These are phyloP conservation scores for Haemorhous mexicanus DNA, from an alignment of 2,113 vertebrate genomes.

Conservation along the genomic window DNA sequence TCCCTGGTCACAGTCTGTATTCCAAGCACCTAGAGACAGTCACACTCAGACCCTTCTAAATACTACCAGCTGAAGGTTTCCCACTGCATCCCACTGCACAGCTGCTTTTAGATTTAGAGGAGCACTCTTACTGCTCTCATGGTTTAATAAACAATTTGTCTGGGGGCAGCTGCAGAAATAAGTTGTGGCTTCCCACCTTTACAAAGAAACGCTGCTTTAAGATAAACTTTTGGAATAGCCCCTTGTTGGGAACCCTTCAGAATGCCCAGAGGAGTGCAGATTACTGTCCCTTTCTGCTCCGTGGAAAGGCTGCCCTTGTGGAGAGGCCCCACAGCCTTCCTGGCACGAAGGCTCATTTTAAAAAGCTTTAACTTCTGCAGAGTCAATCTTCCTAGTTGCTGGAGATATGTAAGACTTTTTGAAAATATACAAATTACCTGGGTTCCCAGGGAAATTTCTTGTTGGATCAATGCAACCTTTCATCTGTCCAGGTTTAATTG, in stretches of 20 bases:
- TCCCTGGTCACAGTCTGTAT: slow-evolving; percentile 27
- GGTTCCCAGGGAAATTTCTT: not conserved
- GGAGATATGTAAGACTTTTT: not conserved
- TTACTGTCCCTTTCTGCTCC: not conserved
- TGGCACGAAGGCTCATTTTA: not conserved
- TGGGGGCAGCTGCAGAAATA: slow-evolving; percentile 22
- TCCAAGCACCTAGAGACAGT: slow-evolving; percentile 43
- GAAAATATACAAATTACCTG: not conserved
- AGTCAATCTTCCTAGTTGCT: not conserved
- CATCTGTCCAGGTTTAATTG: slow-evolving; percentile 39
- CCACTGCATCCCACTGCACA: slow-evolving; percentile 55
- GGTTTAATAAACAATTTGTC: slow-evolving; percentile 37
- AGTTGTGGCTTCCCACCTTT: not conserved
- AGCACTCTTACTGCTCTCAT: not conserved
- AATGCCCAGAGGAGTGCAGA: not conserved
- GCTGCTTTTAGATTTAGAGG: slow-evolving; percentile 24
- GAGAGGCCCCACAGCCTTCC: not conserved
- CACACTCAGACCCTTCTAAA: slow-evolving; percentile 16
- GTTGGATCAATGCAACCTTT: slow-evolving; percentile 15
- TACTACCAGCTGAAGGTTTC: slow-evolving; percentile 60
- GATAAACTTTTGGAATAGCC: not conserved
- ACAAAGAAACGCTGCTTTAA: not conserved
- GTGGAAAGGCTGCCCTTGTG: not conserved
- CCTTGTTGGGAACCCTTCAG: not conserved
- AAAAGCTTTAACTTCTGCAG: not conserved